Evolutionary conservation across 2,113 vertebrate species (phyloP).

Genomic region (Albula goreensis): DNA sequence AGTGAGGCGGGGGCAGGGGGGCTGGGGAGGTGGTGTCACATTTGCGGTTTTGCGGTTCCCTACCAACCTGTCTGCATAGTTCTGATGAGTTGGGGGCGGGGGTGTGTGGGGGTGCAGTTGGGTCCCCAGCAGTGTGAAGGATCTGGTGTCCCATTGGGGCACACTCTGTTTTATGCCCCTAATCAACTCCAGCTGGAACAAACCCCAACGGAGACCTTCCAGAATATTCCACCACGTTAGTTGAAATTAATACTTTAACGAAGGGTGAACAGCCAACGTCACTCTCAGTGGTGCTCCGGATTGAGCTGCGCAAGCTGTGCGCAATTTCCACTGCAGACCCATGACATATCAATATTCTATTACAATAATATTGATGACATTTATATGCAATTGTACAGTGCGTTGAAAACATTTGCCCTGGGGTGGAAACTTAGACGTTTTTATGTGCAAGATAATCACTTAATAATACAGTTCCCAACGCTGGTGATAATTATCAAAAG

Average conservation of each 20-base stretch:
- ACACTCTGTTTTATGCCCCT: slow-evolving; percentile 26
- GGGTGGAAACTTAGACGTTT: background rate
- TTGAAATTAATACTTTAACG: slow-evolving; percentile 28
- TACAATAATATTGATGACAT: background rate
- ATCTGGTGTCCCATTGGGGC: background rate
- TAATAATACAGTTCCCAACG: background rate
- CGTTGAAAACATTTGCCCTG: background rate
- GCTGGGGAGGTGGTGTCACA: background rate
- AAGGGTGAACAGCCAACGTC: slow-evolving; percentile 21
- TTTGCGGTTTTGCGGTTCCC: background rate
- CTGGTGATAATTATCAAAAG: too few relatives aligned
- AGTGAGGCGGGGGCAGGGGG: too few relatives aligned
- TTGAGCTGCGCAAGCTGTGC: background rate
- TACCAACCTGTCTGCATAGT: background rate
- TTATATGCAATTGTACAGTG: background rate
- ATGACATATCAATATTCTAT: background rate
- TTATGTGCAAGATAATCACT: background rate
- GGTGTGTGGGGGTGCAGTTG: too few relatives aligned
- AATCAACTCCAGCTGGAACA: slow-evolving; percentile 37
- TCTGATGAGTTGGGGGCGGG: background rate
- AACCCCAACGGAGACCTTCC: slow-evolving; percentile 20
- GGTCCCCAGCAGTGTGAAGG: background rate
- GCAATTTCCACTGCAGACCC: slow-evolving; percentile 14
- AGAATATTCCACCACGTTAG: slow-evolving; percentile 10
- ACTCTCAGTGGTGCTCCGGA: background rate